Evolutionary conservation across 2,113 vertebrate genomes (phyloP).

Genomic region (Climacteris rufus): DNA sequence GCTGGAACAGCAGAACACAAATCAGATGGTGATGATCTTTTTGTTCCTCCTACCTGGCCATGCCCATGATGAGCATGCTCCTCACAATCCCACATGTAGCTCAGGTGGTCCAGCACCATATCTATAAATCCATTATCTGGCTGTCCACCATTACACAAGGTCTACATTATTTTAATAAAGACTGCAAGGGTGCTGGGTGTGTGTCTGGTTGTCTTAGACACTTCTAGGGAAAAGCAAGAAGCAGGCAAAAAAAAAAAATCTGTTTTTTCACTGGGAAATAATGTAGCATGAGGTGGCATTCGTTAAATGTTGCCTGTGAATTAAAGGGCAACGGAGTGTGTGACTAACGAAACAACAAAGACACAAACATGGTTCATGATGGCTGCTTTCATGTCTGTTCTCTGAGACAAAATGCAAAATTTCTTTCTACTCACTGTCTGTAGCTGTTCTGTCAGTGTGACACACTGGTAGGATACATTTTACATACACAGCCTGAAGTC

Average conservation of each 20-base stretch:
- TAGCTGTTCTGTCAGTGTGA: not conserved
- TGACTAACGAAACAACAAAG: not conserved
- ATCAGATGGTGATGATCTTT: not conserved
- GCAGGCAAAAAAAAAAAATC: not conserved
- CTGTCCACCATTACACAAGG: not conserved
- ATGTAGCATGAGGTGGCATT: not conserved
- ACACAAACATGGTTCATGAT: rapidly evolving
- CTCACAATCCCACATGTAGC: not conserved
- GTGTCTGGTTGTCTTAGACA: not conserved
- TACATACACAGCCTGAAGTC: rapidly evolving
- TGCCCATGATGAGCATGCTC: not conserved
- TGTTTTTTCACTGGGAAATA: not conserved
- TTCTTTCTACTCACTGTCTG: not conserved
- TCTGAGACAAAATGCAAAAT: not conserved
- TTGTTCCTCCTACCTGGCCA: not conserved
- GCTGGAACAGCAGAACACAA: not conserved
- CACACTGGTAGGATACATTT: not conserved
- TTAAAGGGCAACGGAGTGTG: not conserved
- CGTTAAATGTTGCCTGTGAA: not conserved
- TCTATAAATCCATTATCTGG: not conserved
- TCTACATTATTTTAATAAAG: not conserved
- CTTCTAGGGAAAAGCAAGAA: not conserved
- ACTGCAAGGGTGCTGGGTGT: not conserved
- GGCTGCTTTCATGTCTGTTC: not conserved
- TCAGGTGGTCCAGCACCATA: not conserved